A percentile compares a stretch with the other conserved stretches of the same genome.
phyloP scores from a whole-genome alignment of 2,888 invertebrate species.

The Tenthredo distinguenda region DNA sequence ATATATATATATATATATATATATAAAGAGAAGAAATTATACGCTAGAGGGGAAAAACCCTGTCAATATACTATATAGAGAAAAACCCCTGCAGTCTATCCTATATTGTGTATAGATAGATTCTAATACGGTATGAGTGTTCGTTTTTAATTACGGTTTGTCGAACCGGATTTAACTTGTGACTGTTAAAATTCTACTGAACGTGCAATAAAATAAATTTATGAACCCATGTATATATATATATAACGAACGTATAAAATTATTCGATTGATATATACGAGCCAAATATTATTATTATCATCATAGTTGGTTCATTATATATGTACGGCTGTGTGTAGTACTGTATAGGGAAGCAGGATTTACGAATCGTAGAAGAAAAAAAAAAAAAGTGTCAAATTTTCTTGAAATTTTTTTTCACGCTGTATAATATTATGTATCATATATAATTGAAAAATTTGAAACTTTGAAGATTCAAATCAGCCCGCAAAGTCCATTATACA shows the following conservation, averaged over 20 bases:
- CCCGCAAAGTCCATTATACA: not conserved
- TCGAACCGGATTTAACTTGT: not conserved
- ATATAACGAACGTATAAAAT: not conserved
- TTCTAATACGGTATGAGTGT: not conserved
- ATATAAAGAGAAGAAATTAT: not conserved
- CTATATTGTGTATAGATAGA: not conserved
- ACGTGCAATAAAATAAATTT: conserved; percentile 2
- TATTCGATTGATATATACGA: not conserved
- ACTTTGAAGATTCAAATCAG: not conserved
- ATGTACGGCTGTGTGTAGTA: not conserved
- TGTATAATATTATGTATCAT: not conserved
- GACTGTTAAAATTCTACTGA: not conserved
- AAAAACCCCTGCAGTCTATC: not conserved
- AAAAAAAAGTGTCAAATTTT: not conserved
- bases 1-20: not conserved
- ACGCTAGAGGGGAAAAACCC: not conserved
- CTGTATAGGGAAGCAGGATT: not conserved
- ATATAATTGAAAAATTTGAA: not conserved
- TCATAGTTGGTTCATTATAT: not conserved
- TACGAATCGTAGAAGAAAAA: not conserved
- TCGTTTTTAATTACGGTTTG: not conserved
- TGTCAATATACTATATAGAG: not conserved
- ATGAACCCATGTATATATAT: not conserved
- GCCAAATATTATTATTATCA: not conserved
- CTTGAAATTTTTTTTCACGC: not conserved